phyloP scores from a whole-genome alignment of 2,113 vertebrate species.

The Takifugu flavidus region DNA sequence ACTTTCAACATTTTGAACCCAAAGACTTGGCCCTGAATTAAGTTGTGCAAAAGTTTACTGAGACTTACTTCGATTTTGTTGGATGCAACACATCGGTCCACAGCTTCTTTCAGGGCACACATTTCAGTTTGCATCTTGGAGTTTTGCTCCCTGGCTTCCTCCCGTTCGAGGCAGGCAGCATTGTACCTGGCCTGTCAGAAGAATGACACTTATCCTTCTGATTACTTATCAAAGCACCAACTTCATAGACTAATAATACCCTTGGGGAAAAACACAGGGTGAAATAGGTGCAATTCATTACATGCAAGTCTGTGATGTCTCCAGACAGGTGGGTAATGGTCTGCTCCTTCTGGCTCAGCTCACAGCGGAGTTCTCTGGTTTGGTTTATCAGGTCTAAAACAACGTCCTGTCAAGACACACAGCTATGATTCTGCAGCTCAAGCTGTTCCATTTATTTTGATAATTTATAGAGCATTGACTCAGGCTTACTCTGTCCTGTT shows the following conservation, averaged over 20 bases:
- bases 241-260: too few species aligned
- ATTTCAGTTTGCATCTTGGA: slow-evolving; percentile 76
- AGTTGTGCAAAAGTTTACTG: not conserved
- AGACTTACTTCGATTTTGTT: slow-evolving; percentile 84
- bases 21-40: not conserved
- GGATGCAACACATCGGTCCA: slow-evolving; percentile 77
- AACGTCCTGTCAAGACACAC: slow-evolving; percentile 75
- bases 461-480: not conserved
- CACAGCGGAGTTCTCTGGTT: slow-evolving; percentile 84
- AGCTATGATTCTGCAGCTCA: not conserved
- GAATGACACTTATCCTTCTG: not conserved
- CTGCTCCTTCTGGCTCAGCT: slow-evolving; percentile 79
- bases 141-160: slow-evolving; percentile 72
- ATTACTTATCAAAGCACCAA: too few species aligned
- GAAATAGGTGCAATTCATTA: slow-evolving; percentile 47
- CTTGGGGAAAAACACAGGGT: not conserved
- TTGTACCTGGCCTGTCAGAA: slow-evolving; percentile 79
- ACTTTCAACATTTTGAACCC: not conserved
- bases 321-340: slow-evolving; percentile 75
- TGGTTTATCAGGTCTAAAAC: slow-evolving; percentile 87
- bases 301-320: slow-evolving; percentile 85
- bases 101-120: slow-evolving; percentile 77
- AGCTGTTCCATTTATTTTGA: slow-evolving; percentile 2
- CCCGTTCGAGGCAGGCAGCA: slow-evolving; percentile 75
- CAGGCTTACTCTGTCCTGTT: slow-evolving; percentile 82